Percentiles rank a stretch among this genome's conserved stretches.
These are phyloP conservation scores for Macquaria ambigua DNA, from an alignment of 2,113 vertebrate genomes.

Conservation along the genomic window DNA sequence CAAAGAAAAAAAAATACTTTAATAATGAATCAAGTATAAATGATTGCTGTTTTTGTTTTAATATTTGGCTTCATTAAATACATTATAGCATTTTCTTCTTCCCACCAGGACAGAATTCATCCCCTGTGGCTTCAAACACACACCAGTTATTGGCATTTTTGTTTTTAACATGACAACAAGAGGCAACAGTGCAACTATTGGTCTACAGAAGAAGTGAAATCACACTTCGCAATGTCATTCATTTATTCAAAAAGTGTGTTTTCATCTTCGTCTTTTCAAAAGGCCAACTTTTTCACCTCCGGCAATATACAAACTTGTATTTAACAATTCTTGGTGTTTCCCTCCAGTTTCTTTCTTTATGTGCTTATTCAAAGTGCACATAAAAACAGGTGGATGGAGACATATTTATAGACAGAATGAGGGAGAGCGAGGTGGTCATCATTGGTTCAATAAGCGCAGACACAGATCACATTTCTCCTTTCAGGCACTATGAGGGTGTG, in stretches of 20 bases:
- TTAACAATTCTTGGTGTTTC: not conserved
- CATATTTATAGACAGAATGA: constrained; percentile 11
- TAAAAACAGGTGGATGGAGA: constrained; percentile 4
- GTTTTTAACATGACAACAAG: not conserved
- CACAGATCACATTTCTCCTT: constrained; percentile 65
- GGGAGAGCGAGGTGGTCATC: constrained; percentile 27
- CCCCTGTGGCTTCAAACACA: not conserved
- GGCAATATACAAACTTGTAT: not conserved
- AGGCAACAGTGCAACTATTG: too few relatives aligned
- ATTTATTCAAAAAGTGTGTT: not conserved
- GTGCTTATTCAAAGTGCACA: not conserved
- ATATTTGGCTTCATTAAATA: not conserved
- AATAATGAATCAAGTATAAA: not conserved
- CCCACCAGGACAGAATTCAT: not conserved
- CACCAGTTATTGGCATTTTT: not conserved
- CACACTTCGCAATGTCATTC: not conserved
- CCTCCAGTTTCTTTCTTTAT: not conserved
- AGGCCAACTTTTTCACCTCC: not conserved
- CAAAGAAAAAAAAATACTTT: not conserved
- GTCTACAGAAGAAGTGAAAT: too few relatives aligned
- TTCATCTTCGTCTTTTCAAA: not conserved
- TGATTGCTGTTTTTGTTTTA: not conserved
- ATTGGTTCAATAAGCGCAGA: constrained; percentile 28
- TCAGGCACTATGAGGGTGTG: constrained; percentile 52
- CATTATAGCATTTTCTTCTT: not conserved